Evolutionary conservation across 2,113 vertebrate species (phyloP).

Genomic region (Pica pica): DNA sequence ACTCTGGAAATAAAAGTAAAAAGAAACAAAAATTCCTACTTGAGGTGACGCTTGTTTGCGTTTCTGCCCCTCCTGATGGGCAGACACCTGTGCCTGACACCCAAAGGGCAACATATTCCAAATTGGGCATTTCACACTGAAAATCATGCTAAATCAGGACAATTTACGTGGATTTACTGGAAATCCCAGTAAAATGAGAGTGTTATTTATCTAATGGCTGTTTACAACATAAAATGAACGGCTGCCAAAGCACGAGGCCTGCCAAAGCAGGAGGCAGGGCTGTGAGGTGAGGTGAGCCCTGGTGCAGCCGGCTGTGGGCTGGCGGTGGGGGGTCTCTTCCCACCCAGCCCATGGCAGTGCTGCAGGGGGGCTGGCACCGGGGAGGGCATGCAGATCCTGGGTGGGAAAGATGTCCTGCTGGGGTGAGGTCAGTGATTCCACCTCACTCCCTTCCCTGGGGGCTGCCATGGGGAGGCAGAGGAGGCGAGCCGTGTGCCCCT

Average conservation of each 20-base stretch:
- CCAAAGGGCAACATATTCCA: not conserved
- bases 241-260: not conserved
- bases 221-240: rapidly evolving
- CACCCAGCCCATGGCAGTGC: rapidly evolving
- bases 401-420: rapidly evolving
- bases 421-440: rapidly evolving
- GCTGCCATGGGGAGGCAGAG: not conserved
- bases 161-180: not conserved
- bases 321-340: rapidly evolving
- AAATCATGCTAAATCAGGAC: not conserved
- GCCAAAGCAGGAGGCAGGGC: not conserved
- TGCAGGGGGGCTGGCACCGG: not conserved
- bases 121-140: not conserved
- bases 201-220: not conserved
- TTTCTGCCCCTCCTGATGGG: not conserved
- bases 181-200: not conserved
- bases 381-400: rapidly evolving
- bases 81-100: no score
- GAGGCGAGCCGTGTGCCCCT: not conserved
- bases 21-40: rapidly evolving
- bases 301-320: not conserved
- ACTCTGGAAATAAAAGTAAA: not conserved
- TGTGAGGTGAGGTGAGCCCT: not conserved
- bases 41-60: rapidly evolving
- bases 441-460: not conserved